Percentiles rank a stretch among this genome's conserved stretches.
Conservation (phyloP, 1,140 invertebrate genomes). For the Ips typographus region DNA sequence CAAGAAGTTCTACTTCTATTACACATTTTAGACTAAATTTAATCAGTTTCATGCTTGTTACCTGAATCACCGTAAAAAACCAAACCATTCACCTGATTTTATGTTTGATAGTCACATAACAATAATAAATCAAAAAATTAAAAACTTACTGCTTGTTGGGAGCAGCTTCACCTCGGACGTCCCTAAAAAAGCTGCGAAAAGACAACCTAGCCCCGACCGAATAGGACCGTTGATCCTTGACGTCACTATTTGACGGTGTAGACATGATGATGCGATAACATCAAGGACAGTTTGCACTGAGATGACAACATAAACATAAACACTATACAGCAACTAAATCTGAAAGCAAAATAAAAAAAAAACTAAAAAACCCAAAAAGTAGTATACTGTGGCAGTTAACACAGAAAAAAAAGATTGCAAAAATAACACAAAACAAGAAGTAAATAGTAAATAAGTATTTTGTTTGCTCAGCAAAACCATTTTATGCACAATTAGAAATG, state of each 20-base stretch:
- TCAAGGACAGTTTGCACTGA: neutral
- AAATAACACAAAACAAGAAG: no score
- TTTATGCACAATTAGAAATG: no score
- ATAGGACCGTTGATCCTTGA: conserved; percentile 46
- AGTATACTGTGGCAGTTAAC: no score
- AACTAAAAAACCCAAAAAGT: no score
- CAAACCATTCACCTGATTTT: neutral
- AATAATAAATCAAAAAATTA: neutral
- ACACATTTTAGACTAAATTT: neutral
- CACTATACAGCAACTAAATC: conserved; percentile 13
- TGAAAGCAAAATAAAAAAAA: conserved; percentile 24
- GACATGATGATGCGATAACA: conserved; percentile 38
- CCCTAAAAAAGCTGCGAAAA: conserved; percentile 47
- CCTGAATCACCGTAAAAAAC: neutral
- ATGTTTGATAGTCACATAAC: neutral
- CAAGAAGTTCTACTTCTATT: conserved; percentile 13
- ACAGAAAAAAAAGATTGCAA: no score
- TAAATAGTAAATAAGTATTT: no score
- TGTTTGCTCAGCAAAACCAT: no score
- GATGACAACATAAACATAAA: conserved; percentile 18
- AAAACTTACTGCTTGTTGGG: conserved; percentile 46
- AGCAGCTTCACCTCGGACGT: conserved; percentile 35
- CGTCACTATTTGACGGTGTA: conserved; percentile 42
- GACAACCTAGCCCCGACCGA: conserved; percentile 46
- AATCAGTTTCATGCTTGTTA: no score